phyloP scores from a whole-genome alignment of 2,888 invertebrate genomes.

The Drosophila cognata region DNA sequence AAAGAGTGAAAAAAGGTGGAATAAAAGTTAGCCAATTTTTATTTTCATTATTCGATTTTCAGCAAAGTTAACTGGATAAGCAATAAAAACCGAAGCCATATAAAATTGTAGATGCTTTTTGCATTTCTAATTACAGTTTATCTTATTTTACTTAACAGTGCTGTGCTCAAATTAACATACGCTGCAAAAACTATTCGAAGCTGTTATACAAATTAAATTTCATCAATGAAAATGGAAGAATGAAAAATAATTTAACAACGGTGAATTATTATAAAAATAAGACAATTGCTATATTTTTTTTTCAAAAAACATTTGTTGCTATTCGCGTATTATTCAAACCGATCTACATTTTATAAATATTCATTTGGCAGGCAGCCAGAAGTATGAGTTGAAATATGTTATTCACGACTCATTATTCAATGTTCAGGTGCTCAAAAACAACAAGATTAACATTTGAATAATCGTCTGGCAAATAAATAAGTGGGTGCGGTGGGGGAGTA shows the following conservation, averaged over 20 bases:
- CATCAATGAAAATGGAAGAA: constrained; percentile 11
- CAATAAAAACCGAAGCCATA: not conserved
- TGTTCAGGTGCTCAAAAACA: constrained; percentile 28
- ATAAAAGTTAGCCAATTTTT: not conserved
- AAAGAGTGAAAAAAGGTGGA: not conserved
- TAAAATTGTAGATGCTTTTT: not conserved
- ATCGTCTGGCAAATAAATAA: constrained; percentile 47
- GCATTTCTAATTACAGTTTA: not conserved
- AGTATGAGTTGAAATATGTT: not conserved
- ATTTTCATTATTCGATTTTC: not conserved
- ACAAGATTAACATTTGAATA: constrained; percentile 20
- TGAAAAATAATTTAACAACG: not conserved
- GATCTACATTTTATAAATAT: not conserved
- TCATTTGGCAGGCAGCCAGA: constrained; percentile 13
- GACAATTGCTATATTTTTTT: constrained; percentile 7
- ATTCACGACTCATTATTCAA: constrained; percentile 16
- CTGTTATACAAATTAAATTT: constrained; percentile 1
- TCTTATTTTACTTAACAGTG: not conserved
- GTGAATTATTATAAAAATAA: not conserved
- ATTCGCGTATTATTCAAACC: not conserved
- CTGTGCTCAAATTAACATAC: not conserved
- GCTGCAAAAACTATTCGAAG: not conserved
- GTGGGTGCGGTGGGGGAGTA: not conserved
- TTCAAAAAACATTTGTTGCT: not conserved
- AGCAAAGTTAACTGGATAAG: not conserved